Conservation (phyloP, 2,113 vertebrate species). For the Chlamydotis undulata region DNA sequence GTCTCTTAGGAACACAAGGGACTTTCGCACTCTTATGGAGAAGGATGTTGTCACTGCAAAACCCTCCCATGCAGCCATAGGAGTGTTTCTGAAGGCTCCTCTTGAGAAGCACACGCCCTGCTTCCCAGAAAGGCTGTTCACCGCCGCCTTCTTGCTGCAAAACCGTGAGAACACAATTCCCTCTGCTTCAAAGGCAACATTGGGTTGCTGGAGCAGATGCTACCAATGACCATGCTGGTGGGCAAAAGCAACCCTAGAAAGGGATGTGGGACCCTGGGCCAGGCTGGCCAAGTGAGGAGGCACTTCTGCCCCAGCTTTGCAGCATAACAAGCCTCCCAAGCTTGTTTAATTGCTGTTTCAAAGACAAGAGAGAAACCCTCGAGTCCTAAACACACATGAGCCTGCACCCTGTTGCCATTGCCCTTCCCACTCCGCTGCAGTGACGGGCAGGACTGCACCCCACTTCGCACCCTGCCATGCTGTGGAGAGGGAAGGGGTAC, state of each 20-base stretch:
- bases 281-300: background rate
- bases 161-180: background rate
- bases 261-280: background rate
- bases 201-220: background rate
- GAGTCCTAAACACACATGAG: accelerated
- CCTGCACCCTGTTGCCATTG: background rate
- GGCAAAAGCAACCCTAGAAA: background rate
- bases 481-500: background rate
- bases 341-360: background rate
- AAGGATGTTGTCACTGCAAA: background rate
- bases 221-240: background rate
- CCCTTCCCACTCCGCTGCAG: background rate
- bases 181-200: background rate
- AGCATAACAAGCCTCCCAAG: background rate
- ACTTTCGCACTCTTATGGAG: background rate
- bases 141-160: background rate
- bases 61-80: background rate
- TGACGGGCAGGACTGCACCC: background rate
- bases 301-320: background rate
- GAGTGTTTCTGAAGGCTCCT: background rate
- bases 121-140: background rate
- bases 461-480: accelerated
- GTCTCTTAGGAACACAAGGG: background rate
- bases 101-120: background rate
- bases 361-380: background rate